phyloP scores from a whole-genome alignment of 2,888 invertebrate species.

The Amaurobius ferox region DNA sequence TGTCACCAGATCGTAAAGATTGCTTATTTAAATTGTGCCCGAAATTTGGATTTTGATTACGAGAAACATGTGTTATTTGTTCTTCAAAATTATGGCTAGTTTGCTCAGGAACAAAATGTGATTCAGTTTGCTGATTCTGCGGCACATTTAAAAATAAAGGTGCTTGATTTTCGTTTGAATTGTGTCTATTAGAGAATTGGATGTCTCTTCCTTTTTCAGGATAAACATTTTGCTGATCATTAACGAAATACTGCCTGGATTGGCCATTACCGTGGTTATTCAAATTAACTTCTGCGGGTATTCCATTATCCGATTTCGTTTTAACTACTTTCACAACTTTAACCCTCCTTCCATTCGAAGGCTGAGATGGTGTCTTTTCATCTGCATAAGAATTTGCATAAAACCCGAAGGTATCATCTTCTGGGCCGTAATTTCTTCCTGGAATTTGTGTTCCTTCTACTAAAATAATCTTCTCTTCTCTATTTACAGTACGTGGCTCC shows the following conservation, averaged over 20 bases:
- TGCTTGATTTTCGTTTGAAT: not conserved
- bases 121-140: not conserved
- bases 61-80: not conserved
- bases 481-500: not conserved
- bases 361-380: not conserved
- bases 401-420: slow-evolving; percentile 45
- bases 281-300: not conserved
- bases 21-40: not conserved
- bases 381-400: not conserved
- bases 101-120: not conserved
- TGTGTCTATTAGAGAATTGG: not conserved
- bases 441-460: slow-evolving; percentile 47
- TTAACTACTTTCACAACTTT: slow-evolving; percentile 4
- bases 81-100: not conserved
- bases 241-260: slow-evolving; percentile 29
- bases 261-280: slow-evolving; percentile 44
- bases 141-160: not conserved
- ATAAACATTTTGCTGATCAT: not conserved
- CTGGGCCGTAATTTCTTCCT: slow-evolving; percentile 37
- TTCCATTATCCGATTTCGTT: not conserved
- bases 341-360: not conserved
- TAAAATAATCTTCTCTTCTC: slow-evolving; percentile 29
- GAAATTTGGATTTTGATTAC: not conserved
- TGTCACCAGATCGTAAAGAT: not conserved
- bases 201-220: not conserved